Evolutionary conservation across 2,888 invertebrate species (phyloP).

Genomic region (Rotaria macrura): DNA sequence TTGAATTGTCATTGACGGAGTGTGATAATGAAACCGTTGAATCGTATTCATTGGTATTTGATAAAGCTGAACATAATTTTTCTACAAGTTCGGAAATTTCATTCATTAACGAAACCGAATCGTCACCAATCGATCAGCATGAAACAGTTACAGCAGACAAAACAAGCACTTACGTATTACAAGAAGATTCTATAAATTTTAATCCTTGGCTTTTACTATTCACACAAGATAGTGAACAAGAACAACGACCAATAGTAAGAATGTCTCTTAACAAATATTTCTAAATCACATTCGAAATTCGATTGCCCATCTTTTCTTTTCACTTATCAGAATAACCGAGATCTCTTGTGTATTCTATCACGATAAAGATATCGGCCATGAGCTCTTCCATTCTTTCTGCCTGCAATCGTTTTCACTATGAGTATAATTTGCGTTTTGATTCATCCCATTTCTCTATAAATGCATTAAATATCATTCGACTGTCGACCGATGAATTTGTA

Average conservation of each 20-base stretch:
- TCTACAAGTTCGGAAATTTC: not conserved
- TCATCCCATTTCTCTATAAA: too few species aligned
- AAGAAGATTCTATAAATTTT: not conserved
- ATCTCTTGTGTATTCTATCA: too few species aligned
- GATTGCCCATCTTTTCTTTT: too few species aligned
- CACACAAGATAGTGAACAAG: not conserved
- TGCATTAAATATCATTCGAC: too few species aligned
- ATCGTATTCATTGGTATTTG: conserved; percentile 7
- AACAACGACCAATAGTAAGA: not conserved
- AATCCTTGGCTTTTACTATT: not conserved
- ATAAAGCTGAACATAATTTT: not conserved
- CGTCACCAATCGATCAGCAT: not conserved
- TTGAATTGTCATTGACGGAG: not conserved
- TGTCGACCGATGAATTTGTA: too few species aligned
- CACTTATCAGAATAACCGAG: too few species aligned
- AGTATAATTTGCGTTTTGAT: too few species aligned
- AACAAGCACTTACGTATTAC: not conserved
- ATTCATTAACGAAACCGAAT: not conserved
- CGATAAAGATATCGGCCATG: too few species aligned
- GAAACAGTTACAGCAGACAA: not conserved
- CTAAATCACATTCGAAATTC: too few species aligned
- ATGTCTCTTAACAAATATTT: not conserved
- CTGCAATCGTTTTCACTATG: too few species aligned
- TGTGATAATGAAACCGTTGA: not conserved
- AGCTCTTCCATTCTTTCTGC: too few species aligned